A percentile compares a stretch with the other conserved stretches of the same genome.
Evolutionary conservation across 1,140 invertebrate genomes (phyloP).

Genomic region (Kradibia gibbosae): DNA sequence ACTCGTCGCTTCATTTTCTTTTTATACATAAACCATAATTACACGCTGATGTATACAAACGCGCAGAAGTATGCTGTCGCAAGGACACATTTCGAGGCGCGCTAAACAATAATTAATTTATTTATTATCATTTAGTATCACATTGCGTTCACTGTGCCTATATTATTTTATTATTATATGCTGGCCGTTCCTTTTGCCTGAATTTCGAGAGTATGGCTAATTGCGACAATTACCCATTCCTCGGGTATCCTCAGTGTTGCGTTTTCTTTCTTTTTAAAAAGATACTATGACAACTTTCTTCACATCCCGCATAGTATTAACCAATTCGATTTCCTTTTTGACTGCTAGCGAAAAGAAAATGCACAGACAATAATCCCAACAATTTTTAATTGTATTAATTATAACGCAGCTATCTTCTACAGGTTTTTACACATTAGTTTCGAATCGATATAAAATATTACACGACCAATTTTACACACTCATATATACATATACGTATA

Average conservation of each 20-base stretch:
- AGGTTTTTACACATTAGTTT: too few species aligned
- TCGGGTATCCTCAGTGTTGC: conserved; percentile 41
- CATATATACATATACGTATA: too few species aligned
- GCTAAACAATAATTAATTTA: conserved; percentile 71
- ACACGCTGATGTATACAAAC: conserved; percentile 56
- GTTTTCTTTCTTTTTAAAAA: neutral
- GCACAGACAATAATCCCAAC: too few species aligned
- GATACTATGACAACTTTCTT: too few species aligned
- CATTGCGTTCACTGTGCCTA: conserved; percentile 70
- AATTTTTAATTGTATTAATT: too few species aligned
- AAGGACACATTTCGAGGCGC: conserved; percentile 54
- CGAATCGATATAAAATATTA: too few species aligned
- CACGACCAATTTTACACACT: too few species aligned
- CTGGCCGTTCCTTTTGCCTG: conserved; percentile 67
- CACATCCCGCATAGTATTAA: too few species aligned
- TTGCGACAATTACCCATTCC: conserved; percentile 41
- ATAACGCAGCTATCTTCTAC: too few species aligned
- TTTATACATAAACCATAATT: conserved; percentile 34
- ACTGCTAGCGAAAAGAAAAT: too few species aligned
- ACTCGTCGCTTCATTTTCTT: conserved; percentile 3
- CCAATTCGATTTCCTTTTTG: too few species aligned
- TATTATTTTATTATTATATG: conserved; percentile 56
- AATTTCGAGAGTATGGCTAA: conserved; percentile 60
- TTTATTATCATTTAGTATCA: conserved; percentile 74
- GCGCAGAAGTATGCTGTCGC: conserved; percentile 54